phyloP scores from a whole-genome alignment of 1,140 invertebrate species.

The Drosophila sucinea region DNA sequence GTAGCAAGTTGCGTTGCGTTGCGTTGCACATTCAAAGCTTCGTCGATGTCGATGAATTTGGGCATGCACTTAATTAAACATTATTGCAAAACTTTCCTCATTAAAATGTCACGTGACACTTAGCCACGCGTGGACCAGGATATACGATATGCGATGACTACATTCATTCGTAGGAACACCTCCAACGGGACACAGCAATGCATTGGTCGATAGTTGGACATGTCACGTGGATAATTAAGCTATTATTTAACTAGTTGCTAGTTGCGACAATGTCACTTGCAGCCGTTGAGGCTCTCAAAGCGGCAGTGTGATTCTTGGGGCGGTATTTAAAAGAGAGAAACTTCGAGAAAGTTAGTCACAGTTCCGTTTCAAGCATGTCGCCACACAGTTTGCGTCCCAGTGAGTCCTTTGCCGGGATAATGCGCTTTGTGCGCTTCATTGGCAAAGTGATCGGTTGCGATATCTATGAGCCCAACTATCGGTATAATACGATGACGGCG shows the following conservation, averaged over 20 bases:
- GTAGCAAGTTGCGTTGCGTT: background rate
- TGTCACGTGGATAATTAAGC: constrained; percentile 59
- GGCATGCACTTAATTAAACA: constrained; percentile 68
- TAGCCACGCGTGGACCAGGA: background rate
- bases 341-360: background rate
- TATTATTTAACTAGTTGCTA: constrained; percentile 34
- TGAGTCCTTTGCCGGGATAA: constrained; percentile 18
- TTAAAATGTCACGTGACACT: constrained; percentile 69
- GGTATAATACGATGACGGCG: constrained; percentile 34
- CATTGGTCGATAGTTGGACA: constrained; percentile 16
- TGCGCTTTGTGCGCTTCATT: constrained; percentile 37
- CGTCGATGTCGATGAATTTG: constrained; percentile 34
- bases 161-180: no score
- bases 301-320: background rate
- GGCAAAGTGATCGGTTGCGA: constrained; percentile 31
- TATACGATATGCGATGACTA: background rate
- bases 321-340: background rate
- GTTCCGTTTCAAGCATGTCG: background rate
- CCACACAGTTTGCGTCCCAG: constrained; percentile 1
- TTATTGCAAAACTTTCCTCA: constrained; percentile 62
- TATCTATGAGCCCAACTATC: constrained; percentile 40
- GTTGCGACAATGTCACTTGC: constrained; percentile 34
- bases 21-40: background rate
- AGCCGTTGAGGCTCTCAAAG: constrained; percentile 29
- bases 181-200: no score